These are phyloP conservation scores for Choristoneura fumiferana DNA, from an alignment of 1,140 invertebrate species.

Conservation along the genomic window DNA sequence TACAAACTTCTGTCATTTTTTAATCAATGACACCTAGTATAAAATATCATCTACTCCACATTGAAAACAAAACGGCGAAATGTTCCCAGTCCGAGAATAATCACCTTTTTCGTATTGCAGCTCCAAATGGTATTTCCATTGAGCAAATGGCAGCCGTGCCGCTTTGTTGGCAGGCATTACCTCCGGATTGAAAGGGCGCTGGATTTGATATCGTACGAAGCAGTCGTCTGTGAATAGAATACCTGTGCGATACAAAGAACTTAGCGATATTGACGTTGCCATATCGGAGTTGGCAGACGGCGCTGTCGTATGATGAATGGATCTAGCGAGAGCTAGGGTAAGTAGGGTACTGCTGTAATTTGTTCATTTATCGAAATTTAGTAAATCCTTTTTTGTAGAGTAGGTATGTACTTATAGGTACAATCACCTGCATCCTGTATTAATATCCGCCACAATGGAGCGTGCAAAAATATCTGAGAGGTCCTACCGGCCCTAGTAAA, in stretches of 20 bases:
- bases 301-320: neutral
- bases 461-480: no score
- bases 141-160: slow-evolving; percentile 47
- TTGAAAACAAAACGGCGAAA: neutral
- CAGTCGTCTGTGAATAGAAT: slow-evolving; percentile 43
- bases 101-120: slow-evolving; percentile 45
- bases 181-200: slow-evolving; percentile 48
- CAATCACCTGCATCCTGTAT: no score
- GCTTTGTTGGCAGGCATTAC: slow-evolving; percentile 52
- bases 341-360: no score
- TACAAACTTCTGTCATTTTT: no score
- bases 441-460: no score
- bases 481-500: no score
- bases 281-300: slow-evolving; percentile 12
- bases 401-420: no score
- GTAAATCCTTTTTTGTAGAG: no score
- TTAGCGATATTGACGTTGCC: slow-evolving; percentile 36
- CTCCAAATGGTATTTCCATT: slow-evolving; percentile 56
- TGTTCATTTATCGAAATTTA: no score
- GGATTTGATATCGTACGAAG: slow-evolving; percentile 49
- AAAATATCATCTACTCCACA: no score
- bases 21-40: no score
- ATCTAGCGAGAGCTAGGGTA: no score
- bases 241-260: slow-evolving; percentile 43
- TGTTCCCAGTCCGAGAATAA: slow-evolving; percentile 27